These are phyloP conservation scores for Hystrix brachyura DNA, from an alignment of 2,113 vertebrate genomes.

Conservation along the genomic window DNA sequence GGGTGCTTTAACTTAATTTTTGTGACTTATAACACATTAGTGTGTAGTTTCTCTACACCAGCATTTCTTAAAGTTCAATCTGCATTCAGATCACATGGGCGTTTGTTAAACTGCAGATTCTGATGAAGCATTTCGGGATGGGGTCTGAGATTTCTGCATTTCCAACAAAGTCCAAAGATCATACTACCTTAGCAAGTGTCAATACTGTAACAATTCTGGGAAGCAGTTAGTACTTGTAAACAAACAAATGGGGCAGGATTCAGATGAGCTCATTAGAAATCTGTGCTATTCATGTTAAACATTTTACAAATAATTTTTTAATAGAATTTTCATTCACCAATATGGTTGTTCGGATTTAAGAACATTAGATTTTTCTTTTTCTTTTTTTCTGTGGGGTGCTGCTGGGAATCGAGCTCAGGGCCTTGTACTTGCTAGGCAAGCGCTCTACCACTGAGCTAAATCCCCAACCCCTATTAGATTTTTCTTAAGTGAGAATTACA, in stretches of 20 bases:
- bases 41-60: background rate
- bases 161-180: background rate
- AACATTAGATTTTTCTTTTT: background rate
- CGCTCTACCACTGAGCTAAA: too few relatives aligned
- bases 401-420: too few relatives aligned
- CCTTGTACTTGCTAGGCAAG: too few relatives aligned
- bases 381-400: too few relatives aligned
- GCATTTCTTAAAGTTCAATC: background rate
- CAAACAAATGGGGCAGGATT: background rate
- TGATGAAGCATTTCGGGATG: too few relatives aligned
- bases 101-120: background rate
- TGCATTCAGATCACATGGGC: background rate
- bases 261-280: background rate
- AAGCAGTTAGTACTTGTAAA: background rate
- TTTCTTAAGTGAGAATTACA: slow-evolving; percentile 17
- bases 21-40: background rate
- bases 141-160: background rate
- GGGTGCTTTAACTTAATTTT: background rate
- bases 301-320: slow-evolving; percentile 9
- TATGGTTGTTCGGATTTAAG: background rate
- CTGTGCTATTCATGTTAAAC: background rate
- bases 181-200: background rate
- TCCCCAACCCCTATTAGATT: background rate
- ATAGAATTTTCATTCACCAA: background rate
- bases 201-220: background rate